These are phyloP conservation scores for Tiliacea aurago DNA, from an alignment of 2,888 invertebrate genomes.

Conservation along the genomic window DNA sequence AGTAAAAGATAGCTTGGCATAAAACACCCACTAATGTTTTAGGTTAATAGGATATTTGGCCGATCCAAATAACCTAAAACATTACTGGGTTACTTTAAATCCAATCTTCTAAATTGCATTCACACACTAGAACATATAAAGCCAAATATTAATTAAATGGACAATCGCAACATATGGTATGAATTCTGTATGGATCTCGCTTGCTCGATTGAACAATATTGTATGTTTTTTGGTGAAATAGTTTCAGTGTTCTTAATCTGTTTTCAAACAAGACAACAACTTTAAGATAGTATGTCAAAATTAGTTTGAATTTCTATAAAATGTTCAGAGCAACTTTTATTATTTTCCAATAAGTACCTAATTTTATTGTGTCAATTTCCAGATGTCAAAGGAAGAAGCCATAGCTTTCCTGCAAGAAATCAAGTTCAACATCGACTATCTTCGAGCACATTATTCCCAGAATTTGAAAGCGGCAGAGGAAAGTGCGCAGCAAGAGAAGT, in stretches of 20 bases:
- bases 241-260: neutral
- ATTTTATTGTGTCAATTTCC: constrained; percentile 37
- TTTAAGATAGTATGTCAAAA: neutral
- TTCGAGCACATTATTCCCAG: constrained; percentile 92
- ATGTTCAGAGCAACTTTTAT: neutral
- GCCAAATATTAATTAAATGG: neutral
- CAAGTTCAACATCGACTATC: constrained; percentile 93
- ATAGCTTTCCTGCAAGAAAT: constrained; percentile 94
- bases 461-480: constrained; percentile 84
- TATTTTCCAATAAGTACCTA: neutral
- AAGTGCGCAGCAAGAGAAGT: constrained; percentile 84
- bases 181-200: neutral
- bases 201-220: neutral
- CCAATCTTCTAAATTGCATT: constrained; percentile 11
- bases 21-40: neutral
- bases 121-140: neutral
- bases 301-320: neutral
- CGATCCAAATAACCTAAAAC: too few relatives aligned
- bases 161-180: constrained; percentile 28
- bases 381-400: constrained; percentile 95
- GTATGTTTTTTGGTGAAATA: constrained; percentile 7
- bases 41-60: neutral
- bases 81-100: constrained; percentile 17
- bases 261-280: neutral
- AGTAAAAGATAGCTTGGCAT: neutral